Percentiles rank a stretch among this genome's conserved stretches.
Conservation (phyloP, 2,113 vertebrate genomes). For the Panurus biarmicus region DNA sequence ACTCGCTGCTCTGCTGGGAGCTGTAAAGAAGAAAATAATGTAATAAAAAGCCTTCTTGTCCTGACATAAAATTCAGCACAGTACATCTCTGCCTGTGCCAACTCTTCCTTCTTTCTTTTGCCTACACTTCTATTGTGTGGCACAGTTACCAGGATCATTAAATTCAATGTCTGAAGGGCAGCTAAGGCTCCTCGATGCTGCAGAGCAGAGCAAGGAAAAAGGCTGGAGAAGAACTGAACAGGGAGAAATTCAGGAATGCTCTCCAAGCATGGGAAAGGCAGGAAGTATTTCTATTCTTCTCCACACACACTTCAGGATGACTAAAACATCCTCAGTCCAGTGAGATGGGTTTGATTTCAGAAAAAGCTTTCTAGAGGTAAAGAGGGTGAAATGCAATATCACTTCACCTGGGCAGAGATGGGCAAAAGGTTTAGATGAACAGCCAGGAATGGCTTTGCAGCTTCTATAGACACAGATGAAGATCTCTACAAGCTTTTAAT, state of each 20-base stretch:
- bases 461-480: background rate
- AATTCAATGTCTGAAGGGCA: background rate
- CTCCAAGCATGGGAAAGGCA: background rate
- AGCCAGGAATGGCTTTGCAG: background rate
- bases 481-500: background rate
- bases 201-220: background rate
- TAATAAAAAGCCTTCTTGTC: background rate
- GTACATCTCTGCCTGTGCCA: background rate
- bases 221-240: background rate
- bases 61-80: background rate
- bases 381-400: background rate
- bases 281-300: background rate
- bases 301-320: background rate
- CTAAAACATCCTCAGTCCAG: background rate
- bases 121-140: background rate
- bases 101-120: background rate
- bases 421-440: background rate
- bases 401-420: background rate
- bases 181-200: background rate
- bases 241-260: background rate
- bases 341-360: background rate
- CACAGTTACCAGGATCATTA: background rate
- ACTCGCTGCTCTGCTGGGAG: background rate
- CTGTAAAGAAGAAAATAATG: constrained; percentile 15
- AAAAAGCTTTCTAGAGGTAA: background rate